Evolutionary conservation across 2,113 vertebrate genomes (phyloP).

Genomic region (Brachirus orientalis): DNA sequence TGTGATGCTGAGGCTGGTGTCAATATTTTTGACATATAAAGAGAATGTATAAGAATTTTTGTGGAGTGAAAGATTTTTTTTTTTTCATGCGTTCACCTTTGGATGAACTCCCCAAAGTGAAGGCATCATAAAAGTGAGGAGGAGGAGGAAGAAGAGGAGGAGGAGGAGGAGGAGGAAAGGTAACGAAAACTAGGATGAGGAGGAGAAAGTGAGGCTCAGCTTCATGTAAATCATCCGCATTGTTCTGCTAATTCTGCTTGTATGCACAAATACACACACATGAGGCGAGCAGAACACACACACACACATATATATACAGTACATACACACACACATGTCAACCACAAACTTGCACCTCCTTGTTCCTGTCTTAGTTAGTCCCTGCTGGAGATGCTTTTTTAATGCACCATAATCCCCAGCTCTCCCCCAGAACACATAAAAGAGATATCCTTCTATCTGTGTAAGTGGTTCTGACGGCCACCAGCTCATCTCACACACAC

Average conservation of each 20-base stretch:
- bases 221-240: slow-evolving; percentile 65
- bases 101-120: slow-evolving; percentile 75
- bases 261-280: slow-evolving; percentile 39
- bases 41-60: slow-evolving; percentile 58
- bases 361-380: slow-evolving; percentile 61
- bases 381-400: slow-evolving; percentile 55
- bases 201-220: slow-evolving; percentile 56
- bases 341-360: slow-evolving; percentile 44
- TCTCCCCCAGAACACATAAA: slow-evolving; percentile 66
- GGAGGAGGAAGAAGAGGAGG: slow-evolving; percentile 27
- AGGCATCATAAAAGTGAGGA: slow-evolving; percentile 45
- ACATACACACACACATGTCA: slow-evolving; percentile 27
- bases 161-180: slow-evolving; percentile 45
- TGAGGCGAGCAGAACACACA: slow-evolving; percentile 13
- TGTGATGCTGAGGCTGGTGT: slow-evolving; percentile 63
- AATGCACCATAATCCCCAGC: slow-evolving; percentile 67
- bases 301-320: slow-evolving; percentile 19
- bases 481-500: slow-evolving; percentile 64
- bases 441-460: slow-evolving; percentile 69
- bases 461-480: slow-evolving; percentile 71
- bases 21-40: slow-evolving; percentile 71
- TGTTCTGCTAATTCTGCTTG: slow-evolving; percentile 62
- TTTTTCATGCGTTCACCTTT: slow-evolving; percentile 68
- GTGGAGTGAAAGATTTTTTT: slow-evolving; percentile 29
- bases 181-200: slow-evolving; percentile 47